These are phyloP conservation scores for Bombylius discolor DNA, from an alignment of 2,888 invertebrate genomes.

Conservation along the genomic window DNA sequence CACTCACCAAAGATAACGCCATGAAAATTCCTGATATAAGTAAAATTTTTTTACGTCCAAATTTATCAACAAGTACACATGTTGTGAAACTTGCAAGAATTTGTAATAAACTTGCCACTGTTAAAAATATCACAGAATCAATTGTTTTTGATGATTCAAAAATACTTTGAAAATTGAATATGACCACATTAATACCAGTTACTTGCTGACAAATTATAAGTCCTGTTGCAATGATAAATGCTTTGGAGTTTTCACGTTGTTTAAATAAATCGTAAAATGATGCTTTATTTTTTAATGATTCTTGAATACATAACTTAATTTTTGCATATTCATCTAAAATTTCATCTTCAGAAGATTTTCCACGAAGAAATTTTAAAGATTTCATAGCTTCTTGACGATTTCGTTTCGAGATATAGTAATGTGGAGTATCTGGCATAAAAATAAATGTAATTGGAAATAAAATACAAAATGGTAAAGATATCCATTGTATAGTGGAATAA, in stretches of 20 bases:
- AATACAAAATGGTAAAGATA: slow-evolving; percentile 35
- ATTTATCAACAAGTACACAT: background rate
- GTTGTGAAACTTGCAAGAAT: background rate
- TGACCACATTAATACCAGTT: background rate
- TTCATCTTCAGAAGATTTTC: too few species aligned
- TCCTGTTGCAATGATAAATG: background rate
- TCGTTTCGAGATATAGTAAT: too few species aligned
- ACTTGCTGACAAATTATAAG: background rate
- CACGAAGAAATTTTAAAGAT: background rate
- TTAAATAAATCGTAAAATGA: too few species aligned
- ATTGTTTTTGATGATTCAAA: background rate
- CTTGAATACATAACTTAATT: too few species aligned
- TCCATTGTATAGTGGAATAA: slow-evolving; percentile 40
- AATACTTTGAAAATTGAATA: background rate
- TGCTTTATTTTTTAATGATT: too few species aligned
- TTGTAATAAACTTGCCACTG: background rate
- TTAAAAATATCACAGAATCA: background rate
- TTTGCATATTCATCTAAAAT: too few species aligned
- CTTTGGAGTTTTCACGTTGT: background rate
- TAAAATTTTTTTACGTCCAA: background rate
- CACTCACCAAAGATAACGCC: background rate
- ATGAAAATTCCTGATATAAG: background rate
- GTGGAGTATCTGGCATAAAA: slow-evolving; percentile 63
- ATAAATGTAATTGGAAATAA: slow-evolving; percentile 42
- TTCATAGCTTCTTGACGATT: too few species aligned